These are phyloP conservation scores for Zosterops japonicus DNA, from an alignment of 2,113 vertebrate species.

Conservation along the genomic window DNA sequence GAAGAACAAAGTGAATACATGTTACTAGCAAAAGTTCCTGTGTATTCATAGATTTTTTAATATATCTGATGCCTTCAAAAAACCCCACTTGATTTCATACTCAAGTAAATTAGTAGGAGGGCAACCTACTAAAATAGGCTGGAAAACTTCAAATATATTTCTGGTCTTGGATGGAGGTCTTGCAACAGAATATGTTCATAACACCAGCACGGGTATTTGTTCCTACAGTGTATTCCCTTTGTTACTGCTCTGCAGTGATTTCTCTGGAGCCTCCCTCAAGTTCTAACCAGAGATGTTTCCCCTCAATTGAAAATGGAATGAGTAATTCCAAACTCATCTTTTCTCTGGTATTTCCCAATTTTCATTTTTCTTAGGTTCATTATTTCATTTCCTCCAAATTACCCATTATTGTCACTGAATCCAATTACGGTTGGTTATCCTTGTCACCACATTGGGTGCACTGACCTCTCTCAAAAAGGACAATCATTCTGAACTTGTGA, in stretches of 20 bases:
- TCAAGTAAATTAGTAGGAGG: not conserved
- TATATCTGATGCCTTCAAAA: not conserved
- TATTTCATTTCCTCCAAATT: not conserved
- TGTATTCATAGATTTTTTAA: not conserved
- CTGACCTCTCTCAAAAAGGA: not conserved
- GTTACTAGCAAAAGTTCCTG: not conserved
- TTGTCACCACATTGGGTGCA: accelerated
- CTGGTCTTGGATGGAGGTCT: not conserved
- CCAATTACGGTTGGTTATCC: accelerated
- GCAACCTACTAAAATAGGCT: not conserved
- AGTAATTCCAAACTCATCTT: not conserved
- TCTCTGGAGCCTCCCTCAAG: not conserved
- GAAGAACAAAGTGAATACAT: not conserved
- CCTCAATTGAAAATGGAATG: not conserved
- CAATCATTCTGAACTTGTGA: not conserved
- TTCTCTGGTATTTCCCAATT: not conserved
- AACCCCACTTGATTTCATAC: not conserved
- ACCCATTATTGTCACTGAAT: not conserved
- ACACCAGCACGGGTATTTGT: not conserved
- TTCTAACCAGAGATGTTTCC: not conserved
- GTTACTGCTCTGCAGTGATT: not conserved
- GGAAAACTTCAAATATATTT: not conserved
- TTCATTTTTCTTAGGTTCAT: not conserved
- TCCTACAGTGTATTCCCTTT: not conserved
- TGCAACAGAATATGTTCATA: not conserved